Evolutionary conservation across 2,797 vertebrate genomes (phyloP).

Genomic region (Parambassis ranga): DNA sequence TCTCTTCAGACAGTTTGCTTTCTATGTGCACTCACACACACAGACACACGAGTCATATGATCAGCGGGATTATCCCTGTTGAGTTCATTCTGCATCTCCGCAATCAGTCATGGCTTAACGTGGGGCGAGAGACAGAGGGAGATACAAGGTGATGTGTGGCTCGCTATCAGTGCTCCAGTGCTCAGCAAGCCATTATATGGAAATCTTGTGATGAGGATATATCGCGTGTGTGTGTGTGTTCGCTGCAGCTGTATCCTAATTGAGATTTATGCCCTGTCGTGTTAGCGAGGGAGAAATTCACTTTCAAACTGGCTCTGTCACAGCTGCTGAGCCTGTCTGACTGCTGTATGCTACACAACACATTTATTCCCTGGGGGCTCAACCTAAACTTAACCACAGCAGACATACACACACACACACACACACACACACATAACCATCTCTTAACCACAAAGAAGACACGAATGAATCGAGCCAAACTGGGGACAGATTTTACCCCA

Average conservation of each 20-base stretch:
- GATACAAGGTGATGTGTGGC: constrained; percentile 55
- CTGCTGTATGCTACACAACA: constrained; percentile 43
- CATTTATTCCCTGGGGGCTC: constrained; percentile 28
- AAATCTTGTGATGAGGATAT: constrained; percentile 53
- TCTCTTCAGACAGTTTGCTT: constrained; percentile 31
- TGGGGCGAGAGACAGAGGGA: constrained; percentile 21
- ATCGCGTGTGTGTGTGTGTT: constrained; percentile 36
- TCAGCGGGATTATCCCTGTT: constrained; percentile 63
- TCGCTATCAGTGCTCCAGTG: constrained; percentile 29
- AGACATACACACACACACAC: constrained; percentile 27
- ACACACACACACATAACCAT: constrained; percentile 15
- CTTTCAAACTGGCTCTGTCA: constrained; percentile 65
- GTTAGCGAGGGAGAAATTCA: constrained; percentile 58
- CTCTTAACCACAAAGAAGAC: neutral
- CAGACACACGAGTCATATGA: constrained; percentile 58
- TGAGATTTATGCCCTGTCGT: constrained; percentile 71
- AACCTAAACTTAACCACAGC: constrained; percentile 23
- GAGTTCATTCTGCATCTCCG: constrained; percentile 58
- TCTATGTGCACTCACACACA: constrained; percentile 2
- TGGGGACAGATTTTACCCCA: neutral
- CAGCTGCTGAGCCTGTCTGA: constrained; percentile 55
- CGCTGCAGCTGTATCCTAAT: constrained; percentile 64
- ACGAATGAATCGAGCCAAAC: neutral
- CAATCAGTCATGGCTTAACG: constrained; percentile 64
- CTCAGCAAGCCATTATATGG: constrained; percentile 54